Conservation (phyloP, 2,113 vertebrate genomes). For the Notechis scutatus region DNA sequence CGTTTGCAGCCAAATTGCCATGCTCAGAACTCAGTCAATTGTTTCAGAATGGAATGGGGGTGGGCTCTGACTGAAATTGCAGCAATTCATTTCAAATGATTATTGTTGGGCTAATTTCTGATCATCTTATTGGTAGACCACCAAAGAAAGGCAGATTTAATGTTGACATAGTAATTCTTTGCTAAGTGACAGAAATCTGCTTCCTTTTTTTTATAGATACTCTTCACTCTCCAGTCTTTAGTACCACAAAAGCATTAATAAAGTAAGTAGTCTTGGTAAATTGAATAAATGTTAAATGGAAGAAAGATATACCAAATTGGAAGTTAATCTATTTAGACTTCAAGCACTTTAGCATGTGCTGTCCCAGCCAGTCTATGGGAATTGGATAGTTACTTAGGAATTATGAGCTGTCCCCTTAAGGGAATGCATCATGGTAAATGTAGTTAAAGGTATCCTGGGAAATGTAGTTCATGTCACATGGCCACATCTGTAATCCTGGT, state of each 20-base stretch:
- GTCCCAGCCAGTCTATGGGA: too few species aligned
- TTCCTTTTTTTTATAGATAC: conserved; percentile 26
- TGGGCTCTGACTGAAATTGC: neutral
- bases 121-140: conserved; percentile 8
- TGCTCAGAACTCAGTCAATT: neutral
- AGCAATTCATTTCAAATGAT: neutral
- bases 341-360: neutral
- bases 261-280: neutral
- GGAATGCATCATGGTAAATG: too few species aligned
- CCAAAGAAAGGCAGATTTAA: conserved; percentile 27
- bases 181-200: neutral
- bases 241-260: conserved; percentile 23
- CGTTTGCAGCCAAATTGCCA: too few species aligned
- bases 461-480: too few species aligned
- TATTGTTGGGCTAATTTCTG: conserved; percentile 13
- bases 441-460: too few species aligned
- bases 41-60: neutral
- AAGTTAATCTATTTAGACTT: conserved; percentile 18
- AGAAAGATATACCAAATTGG: conserved; percentile 13
- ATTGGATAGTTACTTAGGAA: too few species aligned
- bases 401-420: too few species aligned
- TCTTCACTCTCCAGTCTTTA: conserved; percentile 32
- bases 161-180: neutral
- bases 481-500: too few species aligned
- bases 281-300: neutral